Percentiles rank a stretch among this genome's conserved stretches.
phyloP scores from a whole-genome alignment of 2,113 vertebrate species.

The Phaetusa simplex region DNA sequence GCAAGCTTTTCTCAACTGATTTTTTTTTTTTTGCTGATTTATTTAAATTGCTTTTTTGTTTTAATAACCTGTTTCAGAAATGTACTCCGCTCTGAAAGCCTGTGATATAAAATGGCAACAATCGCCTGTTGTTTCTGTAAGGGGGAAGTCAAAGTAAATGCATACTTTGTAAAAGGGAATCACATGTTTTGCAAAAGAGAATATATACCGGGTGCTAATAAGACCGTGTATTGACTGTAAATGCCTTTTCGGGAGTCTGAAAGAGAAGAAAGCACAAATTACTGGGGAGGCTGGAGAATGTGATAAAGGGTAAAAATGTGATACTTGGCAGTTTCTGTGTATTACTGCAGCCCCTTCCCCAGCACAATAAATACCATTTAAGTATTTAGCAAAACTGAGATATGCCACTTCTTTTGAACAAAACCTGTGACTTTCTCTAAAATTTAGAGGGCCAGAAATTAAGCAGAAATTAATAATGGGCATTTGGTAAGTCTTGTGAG shows the following conservation, averaged over 20 bases:
- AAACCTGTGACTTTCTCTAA: not conserved
- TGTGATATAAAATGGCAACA: not conserved
- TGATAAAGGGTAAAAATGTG: not conserved
- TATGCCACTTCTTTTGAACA: not conserved
- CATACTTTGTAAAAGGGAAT: not conserved
- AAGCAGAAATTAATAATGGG: not conserved
- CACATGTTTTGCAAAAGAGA: not conserved
- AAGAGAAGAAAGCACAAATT: constrained; percentile 2
- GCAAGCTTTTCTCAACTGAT: constrained; percentile 11
- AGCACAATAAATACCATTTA: not conserved
- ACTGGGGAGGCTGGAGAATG: not conserved
- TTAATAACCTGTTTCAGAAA: constrained; percentile 28
- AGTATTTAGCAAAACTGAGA: not conserved
- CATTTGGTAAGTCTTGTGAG: not conserved
- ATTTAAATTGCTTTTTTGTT: constrained; percentile 48
- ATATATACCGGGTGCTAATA: not conserved
- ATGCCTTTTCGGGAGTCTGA: not conserved
- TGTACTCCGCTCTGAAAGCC: not conserved
- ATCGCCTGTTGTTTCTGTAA: not conserved
- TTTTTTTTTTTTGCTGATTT: not conserved
- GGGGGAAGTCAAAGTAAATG: constrained; percentile 5
- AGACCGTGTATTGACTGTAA: not conserved
- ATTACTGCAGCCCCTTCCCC: not conserved
- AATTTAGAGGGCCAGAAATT: not conserved
- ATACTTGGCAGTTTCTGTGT: not conserved